phyloP scores from a whole-genome alignment of 2,797 vertebrate species.

The Prionace glauca region DNA sequence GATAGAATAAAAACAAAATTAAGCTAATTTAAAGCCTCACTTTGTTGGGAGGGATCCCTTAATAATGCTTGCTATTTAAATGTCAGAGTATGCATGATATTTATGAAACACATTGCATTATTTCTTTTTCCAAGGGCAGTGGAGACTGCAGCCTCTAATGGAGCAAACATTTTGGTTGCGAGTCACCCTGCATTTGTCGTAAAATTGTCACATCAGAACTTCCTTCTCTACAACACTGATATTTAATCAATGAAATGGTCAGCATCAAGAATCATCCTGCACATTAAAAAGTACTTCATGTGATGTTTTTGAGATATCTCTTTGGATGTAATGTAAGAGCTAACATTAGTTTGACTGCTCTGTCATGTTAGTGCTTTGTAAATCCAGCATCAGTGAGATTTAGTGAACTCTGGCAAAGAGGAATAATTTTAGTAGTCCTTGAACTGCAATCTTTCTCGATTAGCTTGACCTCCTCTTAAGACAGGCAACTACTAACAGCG shows the following conservation, averaged over 20 bases:
- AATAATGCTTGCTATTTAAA: not conserved
- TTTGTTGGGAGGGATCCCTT: not conserved
- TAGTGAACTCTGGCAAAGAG: not conserved
- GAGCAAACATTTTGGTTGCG: not conserved
- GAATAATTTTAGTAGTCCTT: not conserved
- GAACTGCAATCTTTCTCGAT: not conserved
- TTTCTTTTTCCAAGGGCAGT: not conserved
- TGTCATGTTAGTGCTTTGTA: constrained; percentile 12
- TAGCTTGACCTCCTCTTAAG: not conserved
- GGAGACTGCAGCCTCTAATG: not conserved
- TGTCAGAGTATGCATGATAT: not conserved
- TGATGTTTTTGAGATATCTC: not conserved
- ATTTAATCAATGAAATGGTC: not conserved
- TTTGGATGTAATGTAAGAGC: not conserved
- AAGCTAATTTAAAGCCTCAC: not conserved
- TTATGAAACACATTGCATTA: not conserved
- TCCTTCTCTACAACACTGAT: not conserved
- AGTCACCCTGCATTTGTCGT: not conserved
- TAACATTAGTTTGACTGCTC: not conserved
- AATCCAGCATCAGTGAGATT: not conserved
- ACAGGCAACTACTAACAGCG: not conserved
- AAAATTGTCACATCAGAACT: not conserved
- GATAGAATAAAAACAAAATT: not conserved
- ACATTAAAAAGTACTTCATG: not conserved
- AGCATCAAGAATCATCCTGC: not conserved